phyloP scores from a whole-genome alignment of 2,888 invertebrate species.

The Eupithecia centaureata region DNA sequence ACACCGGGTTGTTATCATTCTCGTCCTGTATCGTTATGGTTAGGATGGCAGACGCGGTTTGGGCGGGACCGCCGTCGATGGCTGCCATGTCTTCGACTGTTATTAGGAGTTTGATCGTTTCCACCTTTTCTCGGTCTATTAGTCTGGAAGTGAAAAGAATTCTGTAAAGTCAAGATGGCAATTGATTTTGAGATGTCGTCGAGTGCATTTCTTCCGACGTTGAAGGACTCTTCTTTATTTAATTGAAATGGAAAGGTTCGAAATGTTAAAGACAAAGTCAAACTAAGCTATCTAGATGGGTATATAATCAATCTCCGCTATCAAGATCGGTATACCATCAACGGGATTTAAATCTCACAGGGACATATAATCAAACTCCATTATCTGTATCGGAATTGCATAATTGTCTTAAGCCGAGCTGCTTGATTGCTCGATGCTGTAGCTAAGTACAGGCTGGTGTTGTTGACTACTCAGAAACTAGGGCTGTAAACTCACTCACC shows the following conservation, averaged over 20 bases:
- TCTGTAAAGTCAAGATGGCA: not conserved
- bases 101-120: constrained; percentile 89
- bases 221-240: constrained; percentile 25
- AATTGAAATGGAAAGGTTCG: constrained; percentile 17
- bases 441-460: not conserved
- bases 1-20: constrained; percentile 95
- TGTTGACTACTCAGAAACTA: too few species aligned
- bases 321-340: constrained; percentile 88
- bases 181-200: constrained; percentile 15
- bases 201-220: constrained; percentile 22
- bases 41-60: constrained; percentile 89
- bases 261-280: constrained; percentile 12
- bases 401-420: not conserved
- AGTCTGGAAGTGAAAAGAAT: constrained; percentile 70
- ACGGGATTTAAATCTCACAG: too few species aligned
- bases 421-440: not conserved
- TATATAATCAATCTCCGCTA: constrained; percentile 89
- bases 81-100: constrained; percentile 94
- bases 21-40: constrained; percentile 92
- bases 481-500: too few species aligned
- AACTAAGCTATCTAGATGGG: too few species aligned
- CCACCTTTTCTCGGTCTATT: constrained; percentile 93
- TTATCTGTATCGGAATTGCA: constrained; percentile 85
- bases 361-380: constrained; percentile 90
- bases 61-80: constrained; percentile 86